Base-by-base conservation (phyloP, 2,888 invertebrate species). In the Calameuta filiformis region DNA sequence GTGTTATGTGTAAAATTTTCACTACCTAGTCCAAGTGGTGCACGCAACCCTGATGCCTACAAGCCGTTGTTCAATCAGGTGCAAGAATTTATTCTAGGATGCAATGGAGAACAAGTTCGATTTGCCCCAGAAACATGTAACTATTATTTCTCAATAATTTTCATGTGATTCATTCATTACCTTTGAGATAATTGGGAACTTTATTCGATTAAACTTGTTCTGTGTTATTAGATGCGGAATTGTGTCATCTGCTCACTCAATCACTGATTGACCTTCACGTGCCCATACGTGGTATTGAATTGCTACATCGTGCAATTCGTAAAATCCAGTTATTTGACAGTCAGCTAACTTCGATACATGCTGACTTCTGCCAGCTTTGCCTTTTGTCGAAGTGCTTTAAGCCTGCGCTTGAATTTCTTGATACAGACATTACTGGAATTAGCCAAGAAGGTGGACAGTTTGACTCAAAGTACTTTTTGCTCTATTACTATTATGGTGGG, bases 401-500 rank as follows among this genome's bases (percentile, higher is more conserved):
- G 90, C 97, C 98, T 73, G 98, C 98, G 4, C 92, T 98, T 75
- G 95, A 95, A 87, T 96, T 97, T 90, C 93, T 99, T 83, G 96
- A 98, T 89, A 95, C 95, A 75, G 98, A 99, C 93, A 95, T 98
- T 76, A 97, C 97, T 81, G 97, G 97, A 83, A 98, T 99, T 87
- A 96, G 97, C 87, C 94, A 96, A 87, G 97, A 97, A 93, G 96
- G 96, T 88, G 95, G 95, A 83, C 94, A 95, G 89, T 96, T 96
- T 92, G 97, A 97, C 91, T 95, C 97, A 0, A 97, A 97, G 92
- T 96, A 97, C 91, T 98, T 98, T 90, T 93, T 99, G 76, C 93
- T 98, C 0, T 99, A 98, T 91, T 99, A 97, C 91, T 99, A 99
- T 92, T 99, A 99, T 90, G 98, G 98, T 79, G 99, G 99, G 76